A percentile compares a stretch with the other conserved stretches of the same genome.
phyloP scores from a whole-genome alignment of 2,888 invertebrate species.

The Aethes cnicana region DNA sequence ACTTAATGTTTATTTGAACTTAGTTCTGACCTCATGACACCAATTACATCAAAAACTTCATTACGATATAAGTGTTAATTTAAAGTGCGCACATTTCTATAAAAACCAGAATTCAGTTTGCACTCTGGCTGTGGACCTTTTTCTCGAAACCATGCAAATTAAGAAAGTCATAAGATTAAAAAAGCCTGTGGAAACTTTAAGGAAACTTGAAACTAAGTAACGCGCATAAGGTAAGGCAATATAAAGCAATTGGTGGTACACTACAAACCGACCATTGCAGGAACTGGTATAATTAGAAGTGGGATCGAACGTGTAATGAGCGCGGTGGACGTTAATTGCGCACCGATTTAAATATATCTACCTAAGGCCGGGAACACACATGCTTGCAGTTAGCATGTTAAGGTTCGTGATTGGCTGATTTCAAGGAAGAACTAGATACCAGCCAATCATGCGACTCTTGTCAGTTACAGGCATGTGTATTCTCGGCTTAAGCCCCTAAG shows the following conservation, averaged over 20 bases:
- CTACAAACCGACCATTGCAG: slow-evolving; percentile 20
- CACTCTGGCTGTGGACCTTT: neutral
- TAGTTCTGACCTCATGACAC: slow-evolving; percentile 8
- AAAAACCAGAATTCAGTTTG: neutral
- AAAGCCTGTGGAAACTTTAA: too few relatives aligned
- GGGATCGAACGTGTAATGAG: slow-evolving; percentile 62
- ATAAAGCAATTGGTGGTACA: slow-evolving; percentile 12
- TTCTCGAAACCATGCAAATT: too few relatives aligned
- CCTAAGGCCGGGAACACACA: too few relatives aligned
- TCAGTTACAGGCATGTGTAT: too few relatives aligned
- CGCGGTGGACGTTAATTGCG: slow-evolving; percentile 56
- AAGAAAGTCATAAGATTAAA: too few relatives aligned
- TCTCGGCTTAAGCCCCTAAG: slow-evolving; percentile 42
- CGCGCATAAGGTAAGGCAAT: too few relatives aligned
- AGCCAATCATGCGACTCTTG: too few relatives aligned
- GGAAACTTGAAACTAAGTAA: too few relatives aligned
- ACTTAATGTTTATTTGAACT: too few relatives aligned
- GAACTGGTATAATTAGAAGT: slow-evolving; percentile 52
- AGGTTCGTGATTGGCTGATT: too few relatives aligned
- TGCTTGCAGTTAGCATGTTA: too few relatives aligned
- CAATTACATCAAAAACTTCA: slow-evolving; percentile 6
- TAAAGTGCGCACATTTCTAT: neutral
- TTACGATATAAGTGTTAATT: slow-evolving; percentile 2
- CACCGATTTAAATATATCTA: slow-evolving; percentile 64
- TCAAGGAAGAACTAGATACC: too few relatives aligned